Conservation (phyloP, 2,797 vertebrate species). For the Xenops minutus region DNA sequence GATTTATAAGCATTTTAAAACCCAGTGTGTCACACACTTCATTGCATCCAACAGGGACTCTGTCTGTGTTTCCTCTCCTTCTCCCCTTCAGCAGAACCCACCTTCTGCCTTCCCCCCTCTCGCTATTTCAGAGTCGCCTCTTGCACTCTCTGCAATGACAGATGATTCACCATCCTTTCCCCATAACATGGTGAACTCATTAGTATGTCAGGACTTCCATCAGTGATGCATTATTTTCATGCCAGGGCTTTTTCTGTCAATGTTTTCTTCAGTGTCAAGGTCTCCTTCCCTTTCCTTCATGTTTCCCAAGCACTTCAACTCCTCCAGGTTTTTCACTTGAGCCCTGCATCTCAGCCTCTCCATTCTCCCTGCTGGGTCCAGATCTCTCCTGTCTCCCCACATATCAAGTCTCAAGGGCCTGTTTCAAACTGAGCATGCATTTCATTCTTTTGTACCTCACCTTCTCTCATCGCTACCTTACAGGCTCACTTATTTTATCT, state of each 20-base stretch:
- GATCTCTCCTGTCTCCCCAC: neutral
- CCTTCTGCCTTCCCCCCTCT: neutral
- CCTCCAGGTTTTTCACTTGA: neutral
- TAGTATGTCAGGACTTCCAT: neutral
- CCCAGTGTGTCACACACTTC: neutral
- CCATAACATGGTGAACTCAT: neutral
- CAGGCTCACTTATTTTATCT: neutral
- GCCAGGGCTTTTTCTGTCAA: neutral
- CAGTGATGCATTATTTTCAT: neutral
- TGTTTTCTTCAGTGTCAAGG: neutral
- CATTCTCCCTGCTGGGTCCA: neutral
- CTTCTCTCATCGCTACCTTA: neutral
- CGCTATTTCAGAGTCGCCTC: neutral
- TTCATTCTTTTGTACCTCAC: neutral
- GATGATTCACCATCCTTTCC: neutral
- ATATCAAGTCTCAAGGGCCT: neutral
- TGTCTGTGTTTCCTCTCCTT: neutral
- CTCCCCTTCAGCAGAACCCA: neutral
- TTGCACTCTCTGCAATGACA: neutral
- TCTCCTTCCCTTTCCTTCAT: neutral
- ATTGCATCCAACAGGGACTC: neutral
- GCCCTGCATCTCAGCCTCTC: neutral
- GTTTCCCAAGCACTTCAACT: neutral
- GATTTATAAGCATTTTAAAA: constrained; percentile 14
- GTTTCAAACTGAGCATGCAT: neutral